Conservation (phyloP, 2,113 vertebrate species). For the Thunnus thynnus region DNA sequence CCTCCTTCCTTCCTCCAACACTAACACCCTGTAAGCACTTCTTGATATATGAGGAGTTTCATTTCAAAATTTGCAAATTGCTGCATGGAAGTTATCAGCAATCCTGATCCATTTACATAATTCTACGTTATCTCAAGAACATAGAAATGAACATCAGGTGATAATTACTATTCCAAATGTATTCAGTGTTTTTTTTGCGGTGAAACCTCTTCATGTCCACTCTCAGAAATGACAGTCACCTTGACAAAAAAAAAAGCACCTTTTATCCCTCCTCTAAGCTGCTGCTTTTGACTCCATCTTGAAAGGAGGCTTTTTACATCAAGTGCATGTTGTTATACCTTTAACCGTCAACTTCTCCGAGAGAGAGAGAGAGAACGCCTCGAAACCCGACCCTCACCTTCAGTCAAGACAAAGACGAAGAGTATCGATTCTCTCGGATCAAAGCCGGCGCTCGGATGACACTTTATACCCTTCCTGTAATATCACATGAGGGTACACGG, state of each 20-base stretch:
- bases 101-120: slow-evolving; percentile 46
- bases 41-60: slow-evolving; percentile 25
- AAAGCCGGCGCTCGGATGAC: slow-evolving; percentile 49
- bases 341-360: slow-evolving; percentile 20
- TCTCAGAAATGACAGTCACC: slow-evolving; percentile 41
- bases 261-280: background rate
- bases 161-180: slow-evolving; percentile 65
- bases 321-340: slow-evolving; percentile 59
- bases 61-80: slow-evolving; percentile 35
- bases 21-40: slow-evolving; percentile 29
- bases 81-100: slow-evolving; percentile 25
- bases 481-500: slow-evolving; percentile 10
- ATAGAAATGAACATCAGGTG: slow-evolving; percentile 60
- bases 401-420: slow-evolving; percentile 80
- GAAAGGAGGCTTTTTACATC: slow-evolving; percentile 47
- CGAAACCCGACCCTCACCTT: slow-evolving; percentile 67
- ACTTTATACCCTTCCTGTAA: slow-evolving; percentile 54
- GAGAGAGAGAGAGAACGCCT: slow-evolving; percentile 1
- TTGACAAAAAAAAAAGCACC: slow-evolving; percentile 30
- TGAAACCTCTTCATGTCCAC: slow-evolving; percentile 41
- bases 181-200: slow-evolving; percentile 49
- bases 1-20: background rate
- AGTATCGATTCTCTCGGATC: slow-evolving; percentile 68
- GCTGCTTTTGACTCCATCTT: slow-evolving; percentile 29
- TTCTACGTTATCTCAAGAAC: slow-evolving; percentile 34